phyloP scores from a whole-genome alignment of 2,113 vertebrate genomes.

The Parus major region DNA sequence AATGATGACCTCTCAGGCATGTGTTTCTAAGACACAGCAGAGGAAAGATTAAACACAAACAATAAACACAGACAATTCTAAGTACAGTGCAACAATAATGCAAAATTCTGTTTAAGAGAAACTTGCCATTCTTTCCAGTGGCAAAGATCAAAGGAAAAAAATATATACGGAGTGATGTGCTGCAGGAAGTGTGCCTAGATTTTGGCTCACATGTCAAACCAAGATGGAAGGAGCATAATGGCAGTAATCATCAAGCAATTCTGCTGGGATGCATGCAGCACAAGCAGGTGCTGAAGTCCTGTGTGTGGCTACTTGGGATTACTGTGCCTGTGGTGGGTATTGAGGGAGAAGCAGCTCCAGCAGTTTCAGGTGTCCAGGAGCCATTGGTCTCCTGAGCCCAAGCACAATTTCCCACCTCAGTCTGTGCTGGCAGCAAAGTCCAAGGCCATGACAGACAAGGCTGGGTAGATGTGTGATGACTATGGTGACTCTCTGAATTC shows the following conservation, averaged over 20 bases:
- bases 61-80: background rate
- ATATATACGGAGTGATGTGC: background rate
- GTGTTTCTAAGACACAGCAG: background rate
- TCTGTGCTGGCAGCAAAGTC: background rate
- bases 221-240: background rate
- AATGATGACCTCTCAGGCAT: background rate
- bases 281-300: rapidly evolving
- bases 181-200: background rate
- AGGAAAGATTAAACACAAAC: background rate
- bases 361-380: background rate
- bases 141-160: background rate
- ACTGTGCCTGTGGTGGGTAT: background rate
- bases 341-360: background rate
- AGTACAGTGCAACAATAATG: background rate
- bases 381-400: background rate
- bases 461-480: background rate
- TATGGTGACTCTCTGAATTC: background rate
- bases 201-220: background rate
- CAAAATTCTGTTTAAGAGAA: background rate
- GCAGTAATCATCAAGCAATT: background rate
- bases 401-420: background rate
- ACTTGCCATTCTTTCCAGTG: background rate
- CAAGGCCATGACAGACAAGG: rapidly evolving
- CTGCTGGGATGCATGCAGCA: background rate
- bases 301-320: background rate